Evolutionary conservation across 2,888 invertebrate species (phyloP).

Genomic region (Ceriagrion tenellum): DNA sequence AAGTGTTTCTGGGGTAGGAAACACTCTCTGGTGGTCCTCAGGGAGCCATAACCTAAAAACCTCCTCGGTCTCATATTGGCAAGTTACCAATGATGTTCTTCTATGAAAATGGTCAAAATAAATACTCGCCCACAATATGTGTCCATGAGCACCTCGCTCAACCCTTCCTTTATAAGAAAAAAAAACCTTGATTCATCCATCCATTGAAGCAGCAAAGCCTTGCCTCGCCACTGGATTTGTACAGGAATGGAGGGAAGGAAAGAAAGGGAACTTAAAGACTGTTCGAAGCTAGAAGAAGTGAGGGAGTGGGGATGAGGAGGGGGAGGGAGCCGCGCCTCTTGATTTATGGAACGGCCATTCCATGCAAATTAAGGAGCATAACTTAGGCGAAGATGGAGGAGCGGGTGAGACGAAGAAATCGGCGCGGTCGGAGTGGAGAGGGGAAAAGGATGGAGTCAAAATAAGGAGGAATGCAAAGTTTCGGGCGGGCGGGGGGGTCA

Average conservation of each 20-base stretch:
- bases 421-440: not conserved
- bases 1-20: not conserved
- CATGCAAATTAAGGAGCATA: constrained; percentile 65
- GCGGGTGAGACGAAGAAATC: not conserved
- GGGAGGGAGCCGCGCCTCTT: not conserved
- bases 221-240: not conserved
- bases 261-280: not conserved
- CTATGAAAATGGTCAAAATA: not conserved
- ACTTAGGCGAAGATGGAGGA: constrained; percentile 48
- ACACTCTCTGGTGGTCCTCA: too few relatives aligned
- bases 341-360: constrained; percentile 62
- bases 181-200: not conserved
- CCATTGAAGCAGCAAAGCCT: not conserved
- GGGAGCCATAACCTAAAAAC: not conserved
- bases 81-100: not conserved
- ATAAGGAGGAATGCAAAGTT: not conserved
- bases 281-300: too few relatives aligned
- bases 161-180: not conserved
- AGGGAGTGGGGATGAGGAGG: not conserved
- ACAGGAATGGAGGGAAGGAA: not conserved
- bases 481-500: not conserved
- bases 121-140: not conserved
- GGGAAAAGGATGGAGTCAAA: not conserved
- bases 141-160: not conserved
- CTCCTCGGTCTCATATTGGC: not conserved